Base-by-base conservation (phyloP, 1,140 invertebrate genomes). In the Drosophila paulistorum region DNA sequence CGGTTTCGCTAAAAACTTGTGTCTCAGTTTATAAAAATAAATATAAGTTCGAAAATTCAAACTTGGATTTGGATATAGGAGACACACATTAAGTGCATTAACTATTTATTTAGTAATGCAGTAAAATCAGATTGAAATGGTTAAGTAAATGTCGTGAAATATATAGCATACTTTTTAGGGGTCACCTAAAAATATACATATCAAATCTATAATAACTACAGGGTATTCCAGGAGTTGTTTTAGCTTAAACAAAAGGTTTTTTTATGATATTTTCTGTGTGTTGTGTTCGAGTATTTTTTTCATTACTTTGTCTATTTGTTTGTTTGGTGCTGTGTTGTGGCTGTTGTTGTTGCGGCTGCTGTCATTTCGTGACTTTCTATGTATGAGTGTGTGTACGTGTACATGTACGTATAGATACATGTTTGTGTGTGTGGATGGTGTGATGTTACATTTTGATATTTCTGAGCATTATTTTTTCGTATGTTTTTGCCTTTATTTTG, bases 401-500 rank as follows among this genome's bases (percentile, higher is more conserved):
- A 45, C 37, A 33, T 80, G 45, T 71, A 54, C 7, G 17, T 45
- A 45, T 30, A 30, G 6, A 30, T 30, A 30, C 30, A 6, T 30
- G 30, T 30, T 6, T 30, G 30, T 13, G 45, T 20, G 1, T 41
- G 41, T 64, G 68, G 33, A 48, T 37, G 69, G 71, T 79, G 69
- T 79, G 81, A 80, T 78, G 80, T 75, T 89, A 77, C 80, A 80
- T 89, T 87, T 89, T 84, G 82, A 84, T 89, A 81, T 79, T 79
- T 79, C 64, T 59, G 51, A 30, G 51, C 11, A 23, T 57, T 55
- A 57, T 68, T 79, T 75, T 77, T 89, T 66, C 45, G 17, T 51
- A 51, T 51, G 45, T 51, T 68, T 71, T 41, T 37, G 42, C 45
- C 35, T 39, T 33, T 48, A 67, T 65, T 77, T 59, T 59, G 68